phyloP scores from a whole-genome alignment of 2,888 invertebrate species.

The Nemapogon koenigi region DNA sequence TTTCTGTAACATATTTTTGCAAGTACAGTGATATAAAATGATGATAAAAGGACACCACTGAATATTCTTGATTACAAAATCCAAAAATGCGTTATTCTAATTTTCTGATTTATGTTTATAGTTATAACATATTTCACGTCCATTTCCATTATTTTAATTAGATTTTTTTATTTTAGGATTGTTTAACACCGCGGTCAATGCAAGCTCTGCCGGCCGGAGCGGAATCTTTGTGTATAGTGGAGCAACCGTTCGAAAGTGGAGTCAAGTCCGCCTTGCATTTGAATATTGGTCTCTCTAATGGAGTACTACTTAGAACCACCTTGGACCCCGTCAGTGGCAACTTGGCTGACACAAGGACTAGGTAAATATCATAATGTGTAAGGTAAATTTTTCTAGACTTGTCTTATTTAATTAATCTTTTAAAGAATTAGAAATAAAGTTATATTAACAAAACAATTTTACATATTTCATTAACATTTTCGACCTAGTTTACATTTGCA shows the following conservation, averaged over 20 bases:
- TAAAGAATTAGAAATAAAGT: no score
- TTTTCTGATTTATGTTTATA: constrained; percentile 27
- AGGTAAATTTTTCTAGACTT: no score
- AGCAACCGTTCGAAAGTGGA: constrained; percentile 75
- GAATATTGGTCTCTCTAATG: constrained; percentile 97
- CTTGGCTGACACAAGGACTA: constrained; percentile 94
- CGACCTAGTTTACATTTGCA: no score
- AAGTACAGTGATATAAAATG: constrained; percentile 23
- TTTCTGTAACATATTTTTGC: not conserved
- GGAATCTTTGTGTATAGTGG: constrained; percentile 96
- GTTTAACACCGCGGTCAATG: constrained; percentile 93
- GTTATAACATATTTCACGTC: constrained; percentile 2
- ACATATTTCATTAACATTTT: no score
- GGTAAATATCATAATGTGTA: no score
- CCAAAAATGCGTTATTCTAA: constrained; percentile 61
- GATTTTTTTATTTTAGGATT: constrained; percentile 68
- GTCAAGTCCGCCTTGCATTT: constrained; percentile 81
- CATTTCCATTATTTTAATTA: constrained; percentile 3
- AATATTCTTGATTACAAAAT: constrained; percentile 52
- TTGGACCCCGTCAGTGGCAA: constrained; percentile 96
- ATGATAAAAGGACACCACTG: constrained; percentile 64
- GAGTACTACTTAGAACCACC: constrained; percentile 91
- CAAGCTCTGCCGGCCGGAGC: constrained; percentile 96
- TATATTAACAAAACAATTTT: no score
- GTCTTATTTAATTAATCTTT: no score